These are phyloP conservation scores for Acanthosepion esculentum DNA, from an alignment of 2,888 invertebrate species.

Conservation along the genomic window DNA sequence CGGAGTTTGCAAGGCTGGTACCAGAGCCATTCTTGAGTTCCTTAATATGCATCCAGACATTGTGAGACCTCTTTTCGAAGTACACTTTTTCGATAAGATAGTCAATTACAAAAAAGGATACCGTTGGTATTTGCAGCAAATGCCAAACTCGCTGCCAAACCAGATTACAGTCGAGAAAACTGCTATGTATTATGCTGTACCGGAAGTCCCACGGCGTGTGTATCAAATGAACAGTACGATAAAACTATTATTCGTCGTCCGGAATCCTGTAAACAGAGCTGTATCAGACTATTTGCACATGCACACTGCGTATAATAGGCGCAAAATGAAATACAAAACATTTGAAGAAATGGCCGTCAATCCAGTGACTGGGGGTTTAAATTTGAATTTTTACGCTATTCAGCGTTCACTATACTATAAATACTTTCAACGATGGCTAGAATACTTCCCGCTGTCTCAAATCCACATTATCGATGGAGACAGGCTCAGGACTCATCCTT, in stretches of 20 bases:
- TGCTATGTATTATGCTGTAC: constrained; percentile 96
- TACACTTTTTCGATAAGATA: constrained; percentile 94
- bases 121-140: constrained; percentile 90
- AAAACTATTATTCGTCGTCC: constrained; percentile 89
- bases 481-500: constrained; percentile 61
- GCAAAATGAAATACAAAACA: constrained; percentile 60
- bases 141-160: constrained; percentile 91
- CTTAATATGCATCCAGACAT: constrained; percentile 79
- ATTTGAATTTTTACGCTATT: constrained; percentile 74
- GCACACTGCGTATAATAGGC: constrained; percentile 74
- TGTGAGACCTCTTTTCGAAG: constrained; percentile 93
- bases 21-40: constrained; percentile 75
- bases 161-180: constrained; percentile 97
- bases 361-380: constrained; percentile 68
- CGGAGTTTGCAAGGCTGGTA: constrained; percentile 75
- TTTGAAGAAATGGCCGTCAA: constrained; percentile 74
- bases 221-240: constrained; percentile 93
- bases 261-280: constrained; percentile 94
- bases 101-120: constrained; percentile 89
- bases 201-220: constrained; percentile 93
- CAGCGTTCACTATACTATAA: constrained; percentile 74
- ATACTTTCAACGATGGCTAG: constrained; percentile 91
- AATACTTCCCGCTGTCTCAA: constrained; percentile 90
- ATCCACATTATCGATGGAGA: constrained; percentile 88
- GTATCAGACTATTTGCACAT: constrained; percentile 97